A percentile compares a stretch with the other conserved stretches of the same genome.
These are phyloP conservation scores for Boloria euphrosyne DNA, from an alignment of 2,888 invertebrate species.

Conservation along the genomic window DNA sequence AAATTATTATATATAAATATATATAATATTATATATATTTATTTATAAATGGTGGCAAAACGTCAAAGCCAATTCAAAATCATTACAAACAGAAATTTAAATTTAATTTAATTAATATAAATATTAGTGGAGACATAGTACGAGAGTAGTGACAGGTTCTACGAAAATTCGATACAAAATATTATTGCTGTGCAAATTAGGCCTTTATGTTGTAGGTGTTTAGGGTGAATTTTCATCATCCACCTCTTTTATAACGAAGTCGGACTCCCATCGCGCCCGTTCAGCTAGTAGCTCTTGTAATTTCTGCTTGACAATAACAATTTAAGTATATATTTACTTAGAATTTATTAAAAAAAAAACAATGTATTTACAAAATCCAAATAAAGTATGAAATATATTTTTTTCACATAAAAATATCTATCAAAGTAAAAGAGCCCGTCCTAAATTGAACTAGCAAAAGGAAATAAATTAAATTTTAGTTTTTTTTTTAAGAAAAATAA, in stretches of 20 bases:
- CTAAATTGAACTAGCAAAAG: no score
- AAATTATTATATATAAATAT: no score
- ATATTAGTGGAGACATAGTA: not conserved
- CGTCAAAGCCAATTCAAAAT: not conserved
- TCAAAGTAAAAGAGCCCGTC: no score
- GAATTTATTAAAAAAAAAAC: not conserved
- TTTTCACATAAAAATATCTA: slow-evolving; percentile 16
- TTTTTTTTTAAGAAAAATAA: no score
- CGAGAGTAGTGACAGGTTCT: slow-evolving; percentile 1
- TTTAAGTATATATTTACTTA: slow-evolving; percentile 24
- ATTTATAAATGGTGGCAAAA: no score
- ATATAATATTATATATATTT: no score
- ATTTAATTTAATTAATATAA: not conserved
- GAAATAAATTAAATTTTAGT: no score
- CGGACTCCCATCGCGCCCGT: slow-evolving; percentile 84
- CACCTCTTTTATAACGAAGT: slow-evolving; percentile 87
- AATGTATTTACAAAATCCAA: not conserved
- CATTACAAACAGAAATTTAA: not conserved
- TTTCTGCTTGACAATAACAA: slow-evolving; percentile 65
- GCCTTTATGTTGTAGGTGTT: slow-evolving; percentile 35
- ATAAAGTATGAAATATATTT: not conserved
- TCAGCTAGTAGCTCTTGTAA: slow-evolving; percentile 81
- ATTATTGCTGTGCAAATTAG: slow-evolving; percentile 1
- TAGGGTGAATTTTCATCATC: slow-evolving; percentile 85
- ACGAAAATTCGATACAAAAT: slow-evolving; percentile 4